phyloP scores from a whole-genome alignment of 2,797 vertebrate genomes.

The Sebastes minor region DNA sequence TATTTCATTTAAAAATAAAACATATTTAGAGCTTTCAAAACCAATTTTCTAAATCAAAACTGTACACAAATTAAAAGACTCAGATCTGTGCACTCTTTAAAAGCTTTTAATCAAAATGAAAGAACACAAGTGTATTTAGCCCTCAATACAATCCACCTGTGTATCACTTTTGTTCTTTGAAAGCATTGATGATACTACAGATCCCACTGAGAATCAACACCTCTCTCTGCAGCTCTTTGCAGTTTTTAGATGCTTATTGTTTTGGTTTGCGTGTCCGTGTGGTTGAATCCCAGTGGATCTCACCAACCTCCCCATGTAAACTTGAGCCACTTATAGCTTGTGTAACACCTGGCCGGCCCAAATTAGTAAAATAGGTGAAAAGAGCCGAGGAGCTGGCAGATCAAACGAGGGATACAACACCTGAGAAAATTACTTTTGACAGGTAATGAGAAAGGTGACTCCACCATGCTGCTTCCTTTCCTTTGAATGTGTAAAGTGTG shows the following conservation, averaged over 20 bases:
- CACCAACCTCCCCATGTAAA: not conserved
- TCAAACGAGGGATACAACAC: not conserved
- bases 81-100: not conserved
- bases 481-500: not conserved
- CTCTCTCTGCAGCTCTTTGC: not conserved
- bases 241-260: not conserved
- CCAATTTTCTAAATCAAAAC: not conserved
- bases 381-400: conserved; percentile 6
- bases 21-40: not conserved
- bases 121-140: not conserved
- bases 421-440: conserved; percentile 34
- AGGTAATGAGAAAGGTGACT: conserved; percentile 26
- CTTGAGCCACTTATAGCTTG: not conserved
- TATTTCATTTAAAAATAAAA: not conserved
- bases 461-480: not conserved
- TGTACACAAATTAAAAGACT: not conserved
- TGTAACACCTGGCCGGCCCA: not conserved
- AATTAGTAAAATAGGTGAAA: not conserved
- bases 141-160: not conserved
- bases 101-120: not conserved
- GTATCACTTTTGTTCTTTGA: not conserved
- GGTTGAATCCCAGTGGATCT: not conserved
- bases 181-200: not conserved
- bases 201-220: not conserved
- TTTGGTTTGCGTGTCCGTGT: not conserved